A percentile compares a stretch with the other conserved stretches of the same genome.
Evolutionary conservation across 2,113 vertebrate species (phyloP).

Genomic region (Grammomys surdaster): DNA sequence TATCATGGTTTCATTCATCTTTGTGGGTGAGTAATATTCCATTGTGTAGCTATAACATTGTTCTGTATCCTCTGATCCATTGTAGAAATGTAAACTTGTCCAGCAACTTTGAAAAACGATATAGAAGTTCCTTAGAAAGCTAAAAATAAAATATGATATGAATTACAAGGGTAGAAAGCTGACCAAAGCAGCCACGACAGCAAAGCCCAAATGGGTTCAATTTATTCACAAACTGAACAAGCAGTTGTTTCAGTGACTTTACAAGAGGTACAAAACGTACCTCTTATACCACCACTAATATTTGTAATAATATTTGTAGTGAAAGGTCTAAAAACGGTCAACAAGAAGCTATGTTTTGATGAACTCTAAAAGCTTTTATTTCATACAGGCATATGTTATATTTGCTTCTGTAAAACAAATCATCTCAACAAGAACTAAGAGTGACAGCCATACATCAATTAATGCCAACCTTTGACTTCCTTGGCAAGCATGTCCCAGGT

Average conservation of each 20-base stretch:
- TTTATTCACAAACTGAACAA: conserved; percentile 52
- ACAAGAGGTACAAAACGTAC: conserved; percentile 13
- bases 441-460: conserved; percentile 34
- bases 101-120: background rate
- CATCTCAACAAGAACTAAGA: conserved; percentile 49
- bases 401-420: conserved; percentile 61
- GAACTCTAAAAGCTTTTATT: conserved; percentile 63
- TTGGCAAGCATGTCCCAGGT: conserved; percentile 40
- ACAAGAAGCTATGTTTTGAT: conserved; percentile 50
- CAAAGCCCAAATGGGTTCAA: background rate
- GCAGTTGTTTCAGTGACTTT: background rate
- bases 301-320: conserved; percentile 49
- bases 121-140: background rate
- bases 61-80: background rate
- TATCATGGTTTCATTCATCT: background rate
- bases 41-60: background rate
- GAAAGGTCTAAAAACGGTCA: conserved; percentile 45
- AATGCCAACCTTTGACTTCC: conserved; percentile 59
- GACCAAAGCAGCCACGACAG: background rate
- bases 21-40: background rate
- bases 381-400: background rate
- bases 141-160: background rate
- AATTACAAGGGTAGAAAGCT: conserved; percentile 46
- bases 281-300: conserved; percentile 2
- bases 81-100: background rate